A percentile compares a stretch with the other conserved stretches of the same genome.
These are phyloP conservation scores for Montipora capitata DNA, from an alignment of 92 coral and sea anemone species.

Conservation along the genomic window DNA sequence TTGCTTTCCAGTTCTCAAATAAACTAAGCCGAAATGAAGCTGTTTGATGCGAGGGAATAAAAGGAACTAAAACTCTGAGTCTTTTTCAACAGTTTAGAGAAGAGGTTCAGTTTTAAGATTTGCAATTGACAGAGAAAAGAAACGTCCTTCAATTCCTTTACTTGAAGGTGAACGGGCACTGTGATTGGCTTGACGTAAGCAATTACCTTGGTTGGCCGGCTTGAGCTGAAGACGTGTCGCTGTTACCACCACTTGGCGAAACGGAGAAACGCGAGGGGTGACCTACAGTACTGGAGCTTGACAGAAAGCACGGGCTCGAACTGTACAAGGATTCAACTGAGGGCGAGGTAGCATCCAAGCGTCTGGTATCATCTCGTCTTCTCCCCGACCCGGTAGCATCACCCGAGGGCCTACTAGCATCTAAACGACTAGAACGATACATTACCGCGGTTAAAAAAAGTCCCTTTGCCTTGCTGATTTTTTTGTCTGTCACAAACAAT, in stretches of 20 bases:
- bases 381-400: constrained; percentile 8
- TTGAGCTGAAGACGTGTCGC: constrained; percentile 1
- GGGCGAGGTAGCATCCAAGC: not conserved
- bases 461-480: not conserved
- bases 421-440: constrained; percentile 39
- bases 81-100: not conserved
- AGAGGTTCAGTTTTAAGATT: not conserved
- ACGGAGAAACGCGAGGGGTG: not conserved
- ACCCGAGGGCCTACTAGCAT: constrained; percentile 15
- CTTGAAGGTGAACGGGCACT: too few species aligned
- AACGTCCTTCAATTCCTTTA: not conserved
- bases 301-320: constrained; percentile 3
- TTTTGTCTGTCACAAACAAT: not conserved
- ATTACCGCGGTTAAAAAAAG: not conserved
- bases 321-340: constrained; percentile 2
- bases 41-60: too few species aligned
- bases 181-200: too few species aligned
- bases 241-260: not conserved
- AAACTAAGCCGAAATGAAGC: too few species aligned
- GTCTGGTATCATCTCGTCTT: not conserved
- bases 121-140: not conserved
- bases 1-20: too few species aligned
- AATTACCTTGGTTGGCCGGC: not conserved
- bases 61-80: too few species aligned
- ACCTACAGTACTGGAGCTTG: constrained; percentile 2